Conservation (phyloP, 2,797 vertebrate genomes). For the Cygnus olor region DNA sequence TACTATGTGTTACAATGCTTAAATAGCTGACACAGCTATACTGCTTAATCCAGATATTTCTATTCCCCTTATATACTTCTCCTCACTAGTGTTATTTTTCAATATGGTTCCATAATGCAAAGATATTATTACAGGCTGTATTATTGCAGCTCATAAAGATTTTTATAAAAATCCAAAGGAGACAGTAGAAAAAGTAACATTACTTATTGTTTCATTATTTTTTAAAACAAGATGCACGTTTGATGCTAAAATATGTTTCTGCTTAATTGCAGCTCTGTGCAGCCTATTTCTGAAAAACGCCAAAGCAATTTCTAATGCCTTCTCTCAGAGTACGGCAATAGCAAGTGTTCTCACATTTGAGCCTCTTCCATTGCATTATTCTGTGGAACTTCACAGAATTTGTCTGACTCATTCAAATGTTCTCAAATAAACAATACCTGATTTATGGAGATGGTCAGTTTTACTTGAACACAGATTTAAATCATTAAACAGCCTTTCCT, state of each 20-base stretch:
- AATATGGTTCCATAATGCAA: background rate
- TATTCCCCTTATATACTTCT: background rate
- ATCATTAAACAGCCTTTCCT: background rate
- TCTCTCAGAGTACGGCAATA: background rate
- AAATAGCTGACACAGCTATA: constrained; percentile 11
- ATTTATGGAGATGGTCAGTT: background rate
- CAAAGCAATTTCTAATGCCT: background rate
- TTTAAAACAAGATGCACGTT: background rate
- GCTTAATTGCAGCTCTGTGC: background rate
- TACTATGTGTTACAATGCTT: background rate
- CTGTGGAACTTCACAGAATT: background rate
- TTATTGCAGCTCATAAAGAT: background rate
- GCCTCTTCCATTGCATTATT: background rate
- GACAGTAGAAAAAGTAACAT: constrained; percentile 28
- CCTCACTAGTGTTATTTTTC: background rate
- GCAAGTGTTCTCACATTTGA: background rate
- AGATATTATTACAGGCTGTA: constrained; percentile 12
- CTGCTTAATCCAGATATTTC: background rate
- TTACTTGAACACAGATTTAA: background rate
- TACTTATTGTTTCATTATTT: constrained; percentile 22
- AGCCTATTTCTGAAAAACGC: background rate
- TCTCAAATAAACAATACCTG: background rate
- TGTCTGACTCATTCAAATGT: background rate
- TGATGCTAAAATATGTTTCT: constrained; percentile 9
- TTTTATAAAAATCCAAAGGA: constrained; percentile 27